These are phyloP conservation scores for Heliconius charithonia DNA, from an alignment of 2,888 invertebrate genomes.

Conservation along the genomic window DNA sequence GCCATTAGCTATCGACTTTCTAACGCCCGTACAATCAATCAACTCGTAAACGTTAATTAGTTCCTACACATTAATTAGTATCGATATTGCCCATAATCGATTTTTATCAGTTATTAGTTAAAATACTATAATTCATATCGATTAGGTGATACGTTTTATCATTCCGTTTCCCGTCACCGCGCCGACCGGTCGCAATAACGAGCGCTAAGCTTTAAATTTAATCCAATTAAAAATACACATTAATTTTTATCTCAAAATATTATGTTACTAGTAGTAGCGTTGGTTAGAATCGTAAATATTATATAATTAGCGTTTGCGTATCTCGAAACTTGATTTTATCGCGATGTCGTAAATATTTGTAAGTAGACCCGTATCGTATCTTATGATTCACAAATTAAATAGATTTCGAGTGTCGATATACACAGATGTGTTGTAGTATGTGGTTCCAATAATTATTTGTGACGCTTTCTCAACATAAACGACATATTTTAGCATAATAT, in stretches of 20 bases:
- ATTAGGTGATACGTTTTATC: conserved; percentile 36
- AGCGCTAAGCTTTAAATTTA: conserved; percentile 31
- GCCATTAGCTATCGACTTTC: conserved; percentile 37
- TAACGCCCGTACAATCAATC: conserved; percentile 57
- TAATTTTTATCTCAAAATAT: conserved; percentile 34
- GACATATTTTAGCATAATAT: not conserved
- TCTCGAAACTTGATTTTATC: conserved; percentile 27
- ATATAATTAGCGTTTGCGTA: conserved; percentile 27
- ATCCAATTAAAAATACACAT: conserved; percentile 33
- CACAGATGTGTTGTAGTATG: not conserved
- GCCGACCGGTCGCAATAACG: conserved; percentile 20
- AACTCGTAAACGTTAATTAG: conserved; percentile 65
- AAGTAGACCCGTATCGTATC: conserved; percentile 17
- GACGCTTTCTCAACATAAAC: not conserved
- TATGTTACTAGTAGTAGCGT: conserved; percentile 26
- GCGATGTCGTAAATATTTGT: conserved; percentile 23
- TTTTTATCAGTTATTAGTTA: conserved; percentile 43
- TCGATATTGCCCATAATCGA: conserved; percentile 41
- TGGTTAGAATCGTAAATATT: conserved; percentile 13
- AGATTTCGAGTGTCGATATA: conserved; percentile 9
- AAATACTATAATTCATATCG: conserved; percentile 41
- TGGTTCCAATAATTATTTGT: not conserved
- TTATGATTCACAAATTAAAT: conserved; percentile 21
- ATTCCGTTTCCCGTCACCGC: conserved; percentile 38
- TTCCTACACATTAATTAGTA: conserved; percentile 61